phyloP scores from a whole-genome alignment of 92 coral and sea anemone species.

The Siderastrea siderea region DNA sequence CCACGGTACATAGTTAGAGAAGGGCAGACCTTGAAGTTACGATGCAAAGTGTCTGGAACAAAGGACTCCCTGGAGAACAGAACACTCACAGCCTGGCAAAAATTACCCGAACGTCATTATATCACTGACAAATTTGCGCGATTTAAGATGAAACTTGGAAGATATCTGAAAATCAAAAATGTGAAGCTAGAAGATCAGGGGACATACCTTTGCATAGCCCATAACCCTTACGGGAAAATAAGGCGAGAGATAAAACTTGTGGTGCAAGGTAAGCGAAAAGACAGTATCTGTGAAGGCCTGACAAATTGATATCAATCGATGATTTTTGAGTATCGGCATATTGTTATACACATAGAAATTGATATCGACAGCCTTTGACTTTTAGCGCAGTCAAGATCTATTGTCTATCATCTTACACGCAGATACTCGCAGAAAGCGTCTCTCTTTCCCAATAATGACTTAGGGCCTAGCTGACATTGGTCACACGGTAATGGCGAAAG shows the following conservation, averaged over 20 bases:
- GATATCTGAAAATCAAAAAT: slow-evolving; percentile 72
- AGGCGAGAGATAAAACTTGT: slow-evolving; percentile 56
- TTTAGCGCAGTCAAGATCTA: too few species aligned
- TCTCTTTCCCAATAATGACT: too few species aligned
- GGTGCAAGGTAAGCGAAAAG: slow-evolving; percentile 72
- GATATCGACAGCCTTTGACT: too few species aligned
- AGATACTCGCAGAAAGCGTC: too few species aligned
- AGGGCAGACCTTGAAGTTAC: slow-evolving; percentile 78
- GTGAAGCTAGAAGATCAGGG: slow-evolving; percentile 78
- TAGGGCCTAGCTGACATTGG: too few species aligned
- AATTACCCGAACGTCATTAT: slow-evolving; percentile 5
- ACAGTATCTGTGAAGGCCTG: neutral
- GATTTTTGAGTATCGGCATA: neutral
- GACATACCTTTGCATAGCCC: slow-evolving; percentile 72
- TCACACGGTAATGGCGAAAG: too few species aligned
- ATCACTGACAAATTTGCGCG: slow-evolving; percentile 48
- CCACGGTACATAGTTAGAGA: slow-evolving; percentile 64
- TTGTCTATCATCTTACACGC: too few species aligned
- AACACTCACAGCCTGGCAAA: slow-evolving; percentile 86
- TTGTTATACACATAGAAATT: too few species aligned
- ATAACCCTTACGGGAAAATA: slow-evolving; percentile 65
- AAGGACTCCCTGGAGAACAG: slow-evolving; percentile 73
- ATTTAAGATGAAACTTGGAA: slow-evolving; percentile 58
- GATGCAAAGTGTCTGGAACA: slow-evolving; percentile 81
- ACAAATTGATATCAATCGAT: neutral